Base-by-base conservation (phyloP, 2,888 invertebrate species). In the Spialia ferax region DNA sequence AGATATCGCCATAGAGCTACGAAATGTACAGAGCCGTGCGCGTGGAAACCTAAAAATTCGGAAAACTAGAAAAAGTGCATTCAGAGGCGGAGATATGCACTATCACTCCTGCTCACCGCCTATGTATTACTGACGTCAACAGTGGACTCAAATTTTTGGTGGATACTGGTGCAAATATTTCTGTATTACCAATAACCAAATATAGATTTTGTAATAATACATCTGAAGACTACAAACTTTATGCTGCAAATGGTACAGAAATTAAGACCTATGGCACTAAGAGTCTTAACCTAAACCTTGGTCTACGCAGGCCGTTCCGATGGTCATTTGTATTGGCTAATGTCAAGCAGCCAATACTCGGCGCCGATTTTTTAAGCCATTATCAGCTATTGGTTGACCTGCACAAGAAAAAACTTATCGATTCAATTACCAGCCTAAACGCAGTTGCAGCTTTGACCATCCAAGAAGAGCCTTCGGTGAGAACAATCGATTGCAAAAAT, bases 211-310 rank as follows among this genome's bases (percentile, higher is more conserved):
- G 6, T 29, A 29, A 7, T 29, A 29, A 29, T 29, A 29, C 4
- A 29, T 29, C 6, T 29, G 29, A 29, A 29, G 7, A 29, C 7
- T 29, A 29, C 8, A 29, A 29, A 29, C 29, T 3, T 29, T 29
- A 29, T 29, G 29, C 29, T 7, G 29, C 29, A 7, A 29, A 29
- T 7, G 29, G 29, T 26, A 26, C 26, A 29, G 29, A 29, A 29
- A 29, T 29, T 67, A 11, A 22, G 67, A 35, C 70, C 67, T 7
- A 29, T 29, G 29, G 29, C 29, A 29, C 5, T 29, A 29, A 29
- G 5, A 29, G 29, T 29, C 29, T 29, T 8, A 5, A 29, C 29
- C 29, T 42, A 42, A 42, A 42, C 42, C n/a, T 42, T 15, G 11
- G 11, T 15, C 15, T 42, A 6, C 42, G 42, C 11, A 42, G 42